Evolutionary conservation across 2,113 vertebrate species (phyloP), one percentile per base, ranked within the genome.

Genomic region (Carollia perspicillata): DNA sequence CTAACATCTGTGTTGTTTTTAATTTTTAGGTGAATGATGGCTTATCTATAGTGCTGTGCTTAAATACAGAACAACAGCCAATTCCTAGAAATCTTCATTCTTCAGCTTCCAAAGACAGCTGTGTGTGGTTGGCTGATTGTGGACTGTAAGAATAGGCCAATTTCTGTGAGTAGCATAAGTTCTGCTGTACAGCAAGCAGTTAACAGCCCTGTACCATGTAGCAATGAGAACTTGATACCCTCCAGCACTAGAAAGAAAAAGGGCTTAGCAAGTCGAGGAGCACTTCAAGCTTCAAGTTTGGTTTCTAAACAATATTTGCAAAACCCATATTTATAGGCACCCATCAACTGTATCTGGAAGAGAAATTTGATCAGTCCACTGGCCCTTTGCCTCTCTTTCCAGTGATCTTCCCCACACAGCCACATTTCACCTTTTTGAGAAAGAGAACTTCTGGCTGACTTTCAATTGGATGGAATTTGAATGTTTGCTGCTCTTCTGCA

Each of bases 151-250:
- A 84, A 84, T 22, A 47, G n/a, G 63, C 58, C 22, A 28, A 35
- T 95, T 95, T 63, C 72, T 86, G 17, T 51, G 92, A 53, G 72
- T 37, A 55, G 37, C 69, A 78, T 71, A 13, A 85, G 42, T 88
- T 93, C 74, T 84, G 65, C 55, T 11, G 4, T 42, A 75, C 51
- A 66, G 26, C 49, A 83, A 88, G 58, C 40, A 94, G 71, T 94
- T 89, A 94, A 60, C 44, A 84, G 89, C 58, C 86, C 79, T 20
- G 12, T 97, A 97, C 89, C 69, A 20, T n/a, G n/a, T 63, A 92
- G 93, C 85, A 69, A 51, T n/a, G n/a, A 72, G 93, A 91, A 60
- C 44, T 35, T 58, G 87, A 94, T 87, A 74, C n/a, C 49, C 66
- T 81, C 28, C 60, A 33, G 42, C 33, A 86, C 53, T 93, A 89